Evolutionary conservation across 2,113 vertebrate genomes (phyloP).

Genomic region (Megaceryle torquata): DNA sequence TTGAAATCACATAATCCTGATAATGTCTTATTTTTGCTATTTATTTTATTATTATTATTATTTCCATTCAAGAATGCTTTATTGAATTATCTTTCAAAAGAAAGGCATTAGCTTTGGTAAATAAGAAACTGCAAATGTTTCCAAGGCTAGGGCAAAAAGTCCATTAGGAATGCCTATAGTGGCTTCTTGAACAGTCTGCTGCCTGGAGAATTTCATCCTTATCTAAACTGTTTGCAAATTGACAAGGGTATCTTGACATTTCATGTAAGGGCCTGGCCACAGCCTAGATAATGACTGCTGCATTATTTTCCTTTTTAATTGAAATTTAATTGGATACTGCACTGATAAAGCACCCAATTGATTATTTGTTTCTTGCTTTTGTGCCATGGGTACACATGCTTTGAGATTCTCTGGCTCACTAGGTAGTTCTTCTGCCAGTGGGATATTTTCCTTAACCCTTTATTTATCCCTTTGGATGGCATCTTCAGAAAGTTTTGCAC

Average conservation of each 20-base stretch:
- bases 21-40: neutral
- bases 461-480: neutral
- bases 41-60: neutral
- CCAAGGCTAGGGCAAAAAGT: neutral
- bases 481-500: neutral
- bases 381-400: neutral
- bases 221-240: neutral
- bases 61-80: neutral
- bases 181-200: neutral
- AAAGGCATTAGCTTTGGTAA: neutral
- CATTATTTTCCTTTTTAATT: slow-evolving; percentile 53
- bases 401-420: neutral
- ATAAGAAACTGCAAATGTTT: neutral
- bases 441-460: neutral
- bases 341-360: slow-evolving; percentile 20
- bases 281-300: slow-evolving; percentile 11
- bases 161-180: neutral
- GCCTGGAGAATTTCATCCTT: neutral
- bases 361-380: slow-evolving; percentile 25
- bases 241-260: slow-evolving; percentile 28
- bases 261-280: neutral
- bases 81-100: neutral
- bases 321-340: slow-evolving; percentile 53
- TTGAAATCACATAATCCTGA: neutral
- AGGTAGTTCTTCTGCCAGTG: neutral